These are phyloP conservation scores for Aspidapion aeneum DNA, from an alignment of 2,888 invertebrate species.

Conservation along the genomic window DNA sequence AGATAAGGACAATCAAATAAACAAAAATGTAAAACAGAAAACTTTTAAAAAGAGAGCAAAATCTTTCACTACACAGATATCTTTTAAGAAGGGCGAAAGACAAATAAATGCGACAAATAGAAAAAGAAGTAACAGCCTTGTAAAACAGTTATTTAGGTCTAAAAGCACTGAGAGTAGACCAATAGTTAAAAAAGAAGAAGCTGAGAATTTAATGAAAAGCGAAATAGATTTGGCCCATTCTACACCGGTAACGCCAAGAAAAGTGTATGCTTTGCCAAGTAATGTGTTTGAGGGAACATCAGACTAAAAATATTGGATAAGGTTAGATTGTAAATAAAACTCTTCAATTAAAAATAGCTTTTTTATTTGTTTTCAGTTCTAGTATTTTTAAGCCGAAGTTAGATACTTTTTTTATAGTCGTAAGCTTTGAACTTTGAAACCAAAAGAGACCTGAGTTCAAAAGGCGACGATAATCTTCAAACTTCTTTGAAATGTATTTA, in stretches of 20 bases:
- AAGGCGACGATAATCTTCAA: too few relatives aligned
- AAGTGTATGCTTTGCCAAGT: conserved; percentile 1
- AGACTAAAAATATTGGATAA: too few relatives aligned
- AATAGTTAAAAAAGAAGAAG: background rate
- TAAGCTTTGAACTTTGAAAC: too few relatives aligned
- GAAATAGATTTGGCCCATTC: conserved; percentile 25
- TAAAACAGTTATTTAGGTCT: conserved; percentile 11
- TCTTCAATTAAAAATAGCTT: too few relatives aligned
- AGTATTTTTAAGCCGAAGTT: too few relatives aligned
- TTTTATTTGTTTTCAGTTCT: too few relatives aligned
- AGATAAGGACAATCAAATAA: background rate
- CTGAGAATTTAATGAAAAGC: conserved; percentile 19
- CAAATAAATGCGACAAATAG: background rate
- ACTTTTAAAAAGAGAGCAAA: background rate
- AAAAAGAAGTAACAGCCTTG: conserved; percentile 15
- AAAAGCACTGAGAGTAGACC: background rate
- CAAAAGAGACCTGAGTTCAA: too few relatives aligned
- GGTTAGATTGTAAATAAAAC: too few relatives aligned
- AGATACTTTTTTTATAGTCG: too few relatives aligned
- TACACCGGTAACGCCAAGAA: conserved; percentile 25
- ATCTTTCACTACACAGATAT: too few relatives aligned
- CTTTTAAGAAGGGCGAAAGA: background rate
- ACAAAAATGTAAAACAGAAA: background rate
- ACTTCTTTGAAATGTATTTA: too few relatives aligned
- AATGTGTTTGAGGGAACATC: background rate